phyloP scores from a whole-genome alignment of 1,140 invertebrate genomes.

The Drosophila arawakana region DNA sequence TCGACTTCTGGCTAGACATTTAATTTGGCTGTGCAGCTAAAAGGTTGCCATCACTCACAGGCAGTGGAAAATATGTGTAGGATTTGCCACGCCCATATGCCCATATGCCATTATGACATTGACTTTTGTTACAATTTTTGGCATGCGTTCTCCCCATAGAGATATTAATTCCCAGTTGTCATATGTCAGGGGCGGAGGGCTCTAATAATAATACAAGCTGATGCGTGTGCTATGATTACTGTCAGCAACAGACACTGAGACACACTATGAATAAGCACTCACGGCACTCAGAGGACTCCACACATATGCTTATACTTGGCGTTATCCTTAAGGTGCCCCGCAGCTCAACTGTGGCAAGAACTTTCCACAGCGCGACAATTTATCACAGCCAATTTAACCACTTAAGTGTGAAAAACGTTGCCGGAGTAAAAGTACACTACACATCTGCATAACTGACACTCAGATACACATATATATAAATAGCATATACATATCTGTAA shows the following conservation, averaged over 20 bases:
- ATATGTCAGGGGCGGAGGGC: slow-evolving; percentile 63
- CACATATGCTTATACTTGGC: slow-evolving; percentile 34
- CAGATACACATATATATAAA: slow-evolving; percentile 2
- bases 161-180: slow-evolving; percentile 78
- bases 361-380: slow-evolving; percentile 77
- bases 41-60: slow-evolving; percentile 76
- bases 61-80: not conserved
- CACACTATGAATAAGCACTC: slow-evolving; percentile 74
- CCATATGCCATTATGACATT: slow-evolving; percentile 57
- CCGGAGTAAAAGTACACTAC: slow-evolving; percentile 29
- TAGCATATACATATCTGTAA: not conserved
- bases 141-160: slow-evolving; percentile 7
- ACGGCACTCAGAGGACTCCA: slow-evolving; percentile 14
- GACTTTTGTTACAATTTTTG: slow-evolving; percentile 47
- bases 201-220: slow-evolving; percentile 75
- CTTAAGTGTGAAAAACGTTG: slow-evolving; percentile 80
- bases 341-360: slow-evolving; percentile 57
- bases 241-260: slow-evolving; percentile 59
- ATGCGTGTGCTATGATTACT: slow-evolving; percentile 79
- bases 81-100: slow-evolving; percentile 1
- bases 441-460: slow-evolving; percentile 34
- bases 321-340: slow-evolving; percentile 68
- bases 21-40: slow-evolving; percentile 71
- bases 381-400: slow-evolving; percentile 82
- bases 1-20: slow-evolving; percentile 64